These are phyloP conservation scores for Melanotaenia pygmaea DNA, from an alignment of 2,797 vertebrate species.

Conservation along the genomic window DNA sequence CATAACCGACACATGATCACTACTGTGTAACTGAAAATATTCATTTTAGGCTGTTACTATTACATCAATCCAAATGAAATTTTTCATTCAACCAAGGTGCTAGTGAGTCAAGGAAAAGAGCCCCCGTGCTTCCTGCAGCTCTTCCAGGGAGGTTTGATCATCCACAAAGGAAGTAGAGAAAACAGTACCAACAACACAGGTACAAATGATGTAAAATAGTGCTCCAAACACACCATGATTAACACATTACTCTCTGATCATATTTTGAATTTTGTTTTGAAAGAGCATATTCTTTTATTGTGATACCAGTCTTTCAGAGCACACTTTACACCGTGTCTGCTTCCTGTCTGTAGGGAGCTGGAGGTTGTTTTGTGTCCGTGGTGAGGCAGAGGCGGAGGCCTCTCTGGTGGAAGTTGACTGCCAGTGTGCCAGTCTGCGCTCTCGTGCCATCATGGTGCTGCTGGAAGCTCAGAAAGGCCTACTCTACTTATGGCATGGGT, in stretches of 20 bases:
- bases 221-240: neutral
- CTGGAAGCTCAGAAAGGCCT: slow-evolving; percentile 67
- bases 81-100: slow-evolving; percentile 65
- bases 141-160: slow-evolving; percentile 83
- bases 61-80: neutral
- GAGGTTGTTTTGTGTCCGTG: slow-evolving; percentile 83
- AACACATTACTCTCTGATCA: neutral
- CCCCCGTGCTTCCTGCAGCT: slow-evolving; percentile 87
- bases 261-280: neutral
- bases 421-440: slow-evolving; percentile 78
- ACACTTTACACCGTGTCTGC: neutral
- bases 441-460: slow-evolving; percentile 80
- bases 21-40: neutral
- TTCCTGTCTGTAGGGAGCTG: slow-evolving; percentile 68
- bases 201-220: slow-evolving; percentile 35
- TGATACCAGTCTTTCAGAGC: neutral
- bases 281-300: neutral
- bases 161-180: slow-evolving; percentile 83
- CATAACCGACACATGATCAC: neutral
- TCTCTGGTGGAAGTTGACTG: slow-evolving; percentile 82
- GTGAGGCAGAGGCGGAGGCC: slow-evolving; percentile 78
- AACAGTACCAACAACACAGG: slow-evolving; percentile 66
- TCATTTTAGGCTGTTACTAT: neutral
- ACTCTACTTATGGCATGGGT: slow-evolving; percentile 85
- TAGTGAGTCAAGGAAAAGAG: slow-evolving; percentile 86